Percentiles rank a stretch among this genome's conserved stretches.
These are phyloP conservation scores for Dromius quadrimaculatus DNA, from an alignment of 2,888 invertebrate genomes.

Conservation along the genomic window DNA sequence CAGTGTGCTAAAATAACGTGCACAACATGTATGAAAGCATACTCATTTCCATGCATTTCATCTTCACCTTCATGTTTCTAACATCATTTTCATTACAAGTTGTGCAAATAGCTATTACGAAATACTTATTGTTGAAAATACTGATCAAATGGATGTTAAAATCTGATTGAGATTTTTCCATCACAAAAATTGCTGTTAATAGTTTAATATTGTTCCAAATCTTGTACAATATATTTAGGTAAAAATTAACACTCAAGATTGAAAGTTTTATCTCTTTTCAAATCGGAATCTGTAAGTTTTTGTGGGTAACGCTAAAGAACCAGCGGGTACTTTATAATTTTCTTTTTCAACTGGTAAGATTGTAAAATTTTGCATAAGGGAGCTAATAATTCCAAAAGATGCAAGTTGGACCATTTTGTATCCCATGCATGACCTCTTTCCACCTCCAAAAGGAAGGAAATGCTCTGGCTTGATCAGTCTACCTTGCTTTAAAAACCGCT, in stretches of 20 bases:
- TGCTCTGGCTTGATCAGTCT: constrained; percentile 73
- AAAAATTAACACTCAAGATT: too few relatives aligned
- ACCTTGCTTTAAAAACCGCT: constrained; percentile 72
- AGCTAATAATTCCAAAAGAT: constrained; percentile 70
- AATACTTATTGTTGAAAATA: too few relatives aligned
- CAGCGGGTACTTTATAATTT: constrained; percentile 69
- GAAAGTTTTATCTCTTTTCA: constrained; percentile 63
- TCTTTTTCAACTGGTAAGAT: constrained; percentile 67
- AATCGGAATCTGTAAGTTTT: constrained; percentile 69
- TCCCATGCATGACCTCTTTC: constrained; percentile 76
- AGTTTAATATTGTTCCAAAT: too few relatives aligned
- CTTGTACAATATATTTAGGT: background rate
- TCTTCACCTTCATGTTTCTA: too few relatives aligned
- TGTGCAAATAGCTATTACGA: too few relatives aligned
- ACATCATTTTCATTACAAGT: too few relatives aligned
- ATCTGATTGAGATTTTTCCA: too few relatives aligned
- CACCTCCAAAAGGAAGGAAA: constrained; percentile 77
- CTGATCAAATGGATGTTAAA: too few relatives aligned
- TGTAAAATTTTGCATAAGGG: constrained; percentile 70
- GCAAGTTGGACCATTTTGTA: constrained; percentile 75
- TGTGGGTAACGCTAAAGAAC: constrained; percentile 70
- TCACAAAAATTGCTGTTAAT: too few relatives aligned
- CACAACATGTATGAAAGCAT: too few relatives aligned
- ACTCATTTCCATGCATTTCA: too few relatives aligned
- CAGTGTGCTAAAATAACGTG: too few relatives aligned